Evolutionary conservation across 2,888 invertebrate species (phyloP).

Genomic region (Melieria omissa): DNA sequence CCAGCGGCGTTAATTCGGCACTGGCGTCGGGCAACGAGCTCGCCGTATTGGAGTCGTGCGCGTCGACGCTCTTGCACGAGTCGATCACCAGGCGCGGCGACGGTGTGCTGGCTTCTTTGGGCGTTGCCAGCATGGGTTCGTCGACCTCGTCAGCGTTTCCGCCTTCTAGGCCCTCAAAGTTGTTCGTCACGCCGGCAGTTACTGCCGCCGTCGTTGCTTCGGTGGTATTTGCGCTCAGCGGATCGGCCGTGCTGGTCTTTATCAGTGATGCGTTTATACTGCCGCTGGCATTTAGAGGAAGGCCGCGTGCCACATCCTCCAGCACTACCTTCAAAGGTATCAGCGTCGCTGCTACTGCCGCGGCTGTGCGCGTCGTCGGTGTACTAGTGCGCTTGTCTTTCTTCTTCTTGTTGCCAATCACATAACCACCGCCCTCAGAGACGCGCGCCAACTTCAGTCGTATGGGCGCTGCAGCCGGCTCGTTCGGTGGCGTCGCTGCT

Average conservation of each 20-base stretch:
- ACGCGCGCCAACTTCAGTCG: constrained; percentile 85
- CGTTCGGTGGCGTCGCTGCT: constrained; percentile 57
- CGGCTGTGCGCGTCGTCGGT: constrained; percentile 31
- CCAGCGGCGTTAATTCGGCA: constrained; percentile 15
- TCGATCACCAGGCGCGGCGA: constrained; percentile 60
- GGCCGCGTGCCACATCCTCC: neutral
- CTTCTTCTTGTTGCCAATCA: constrained; percentile 58
- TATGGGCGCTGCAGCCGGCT: constrained; percentile 74
- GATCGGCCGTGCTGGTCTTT: neutral
- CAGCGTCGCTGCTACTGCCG: constrained; percentile 36
- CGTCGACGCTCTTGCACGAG: constrained; percentile 56
- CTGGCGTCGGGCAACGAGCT: constrained; percentile 54
- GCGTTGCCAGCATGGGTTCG: constrained; percentile 38
- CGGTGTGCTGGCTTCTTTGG: constrained; percentile 57
- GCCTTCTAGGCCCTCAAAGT: constrained; percentile 4
- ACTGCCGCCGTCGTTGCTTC: constrained; percentile 18
- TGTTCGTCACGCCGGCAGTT: constrained; percentile 5
- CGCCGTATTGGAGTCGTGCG: constrained; percentile 53
- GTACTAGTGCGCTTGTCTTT: constrained; percentile 40
- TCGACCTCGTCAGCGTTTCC: constrained; percentile 16
- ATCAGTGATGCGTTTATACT: neutral
- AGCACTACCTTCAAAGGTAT: neutral
- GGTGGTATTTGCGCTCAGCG: constrained; percentile 33
- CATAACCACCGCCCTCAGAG: constrained; percentile 77
- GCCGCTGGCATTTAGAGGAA: constrained; percentile 20